These are phyloP conservation scores for Pachypanchax playfairii DNA, from an alignment of 2,113 vertebrate species.

Conservation along the genomic window DNA sequence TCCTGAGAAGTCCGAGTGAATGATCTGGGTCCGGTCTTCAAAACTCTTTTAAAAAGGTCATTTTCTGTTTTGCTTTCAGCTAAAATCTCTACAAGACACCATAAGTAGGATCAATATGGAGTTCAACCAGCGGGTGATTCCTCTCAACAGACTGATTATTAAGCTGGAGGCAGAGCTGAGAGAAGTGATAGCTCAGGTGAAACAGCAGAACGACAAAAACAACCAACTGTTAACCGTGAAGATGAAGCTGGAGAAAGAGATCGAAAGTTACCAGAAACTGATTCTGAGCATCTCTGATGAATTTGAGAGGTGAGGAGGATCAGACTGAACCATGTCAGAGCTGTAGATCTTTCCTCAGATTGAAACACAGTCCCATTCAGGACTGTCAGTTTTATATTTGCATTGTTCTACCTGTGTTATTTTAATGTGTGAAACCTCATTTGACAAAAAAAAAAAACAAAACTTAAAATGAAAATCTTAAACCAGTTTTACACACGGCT, in stretches of 20 bases:
- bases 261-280: conserved; percentile 70
- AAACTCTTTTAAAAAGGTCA: too few species aligned
- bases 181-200: conserved; percentile 66
- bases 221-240: conserved; percentile 78
- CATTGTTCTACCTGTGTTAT: too few species aligned
- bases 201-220: conserved; percentile 70
- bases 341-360: too few species aligned
- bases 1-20: too few species aligned
- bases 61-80: conserved; percentile 49
- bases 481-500: too few species aligned
- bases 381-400: too few species aligned
- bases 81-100: conserved; percentile 68
- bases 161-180: conserved; percentile 69
- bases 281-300: conserved; percentile 47
- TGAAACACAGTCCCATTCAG: too few species aligned
- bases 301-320: conserved; percentile 27
- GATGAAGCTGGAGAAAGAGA: conserved; percentile 82
- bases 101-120: conserved; percentile 56
- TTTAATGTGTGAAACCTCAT: too few species aligned
- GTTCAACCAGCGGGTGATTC: conserved; percentile 35
- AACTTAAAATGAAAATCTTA: neutral
- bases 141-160: conserved; percentile 49
- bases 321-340: too few species aligned
- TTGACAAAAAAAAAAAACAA: neutral
- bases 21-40: too few species aligned